A percentile compares a stretch with the other conserved stretches of the same genome.
Evolutionary conservation across 2,888 invertebrate species (phyloP).

Genomic region (Alcis repandata): DNA sequence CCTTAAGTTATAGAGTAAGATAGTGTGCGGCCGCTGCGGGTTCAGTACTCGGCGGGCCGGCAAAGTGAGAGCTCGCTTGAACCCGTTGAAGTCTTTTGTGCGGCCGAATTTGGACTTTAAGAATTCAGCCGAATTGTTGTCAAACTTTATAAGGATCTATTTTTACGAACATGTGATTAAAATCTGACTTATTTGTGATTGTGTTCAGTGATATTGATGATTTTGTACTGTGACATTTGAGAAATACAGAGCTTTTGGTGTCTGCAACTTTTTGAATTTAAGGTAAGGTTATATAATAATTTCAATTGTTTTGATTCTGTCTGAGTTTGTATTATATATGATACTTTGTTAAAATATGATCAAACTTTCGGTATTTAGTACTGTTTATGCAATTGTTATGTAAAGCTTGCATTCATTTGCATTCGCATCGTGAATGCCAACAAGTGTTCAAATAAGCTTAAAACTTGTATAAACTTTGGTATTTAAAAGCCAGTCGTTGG

Average conservation of each 20-base stretch:
- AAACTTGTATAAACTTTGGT: constrained; percentile 24
- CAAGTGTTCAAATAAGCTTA: constrained; percentile 31
- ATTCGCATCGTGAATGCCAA: constrained; percentile 22
- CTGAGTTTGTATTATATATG: not conserved
- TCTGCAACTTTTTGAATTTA: constrained; percentile 29
- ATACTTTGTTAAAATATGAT: not conserved
- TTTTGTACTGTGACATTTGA: constrained; percentile 40
- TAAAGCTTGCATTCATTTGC: constrained; percentile 19
- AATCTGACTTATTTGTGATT: constrained; percentile 32
- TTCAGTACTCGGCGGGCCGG: constrained; percentile 69
- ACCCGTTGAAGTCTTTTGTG: constrained; percentile 67
- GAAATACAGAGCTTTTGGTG: constrained; percentile 27
- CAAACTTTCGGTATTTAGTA: not conserved
- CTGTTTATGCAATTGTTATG: constrained; percentile 18
- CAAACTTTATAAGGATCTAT: constrained; percentile 21
- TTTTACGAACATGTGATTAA: constrained; percentile 23
- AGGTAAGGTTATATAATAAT: constrained; percentile 27
- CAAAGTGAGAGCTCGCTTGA: constrained; percentile 69
- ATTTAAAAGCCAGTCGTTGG: constrained; percentile 21
- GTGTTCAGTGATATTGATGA: constrained; percentile 40
- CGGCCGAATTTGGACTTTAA: constrained; percentile 42
- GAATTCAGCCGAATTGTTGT: constrained; percentile 16
- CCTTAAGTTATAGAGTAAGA: constrained; percentile 68
- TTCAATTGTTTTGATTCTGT: not conserved
- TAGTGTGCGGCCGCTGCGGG: constrained; percentile 64